Evolutionary conservation across 1,140 invertebrate genomes (phyloP), one percentile per base, ranked within the genome.

Genomic region (Lordiphosa collinella): DNA sequence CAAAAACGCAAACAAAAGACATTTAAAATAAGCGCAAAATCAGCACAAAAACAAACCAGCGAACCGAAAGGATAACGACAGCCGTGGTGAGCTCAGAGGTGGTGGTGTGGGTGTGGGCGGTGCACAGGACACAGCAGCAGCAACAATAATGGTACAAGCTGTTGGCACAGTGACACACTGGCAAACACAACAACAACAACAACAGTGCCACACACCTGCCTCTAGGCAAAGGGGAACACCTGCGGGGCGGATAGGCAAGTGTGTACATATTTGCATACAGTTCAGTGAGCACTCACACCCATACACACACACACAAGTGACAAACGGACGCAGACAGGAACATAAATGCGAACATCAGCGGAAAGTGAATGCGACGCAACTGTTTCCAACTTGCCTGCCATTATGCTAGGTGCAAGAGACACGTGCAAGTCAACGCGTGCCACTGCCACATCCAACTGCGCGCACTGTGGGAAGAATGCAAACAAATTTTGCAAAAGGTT

Each of bases 201-300:
- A 41, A 29, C 11, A 44, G 25, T 36, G 18, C 25, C 44, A 29
- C 61, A 63, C 60, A 48, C 62, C 62, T 65, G 63, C 46, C 50
- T 58, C 51, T 67, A 58, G 49, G 38, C 44, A 14, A n/a, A 14
- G 7, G 25, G 13, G 13, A 9, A 3, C 9, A 12, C 13, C 25
- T 31, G 22, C 16, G 40, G 35, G 35, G 14, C 34, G 32, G 36
- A 51, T 58, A 48, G 52, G 44, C 71, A 53, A 58, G 48, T 76
- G 50, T 58, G 71, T 72, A 84, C 78, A 82, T 82, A 82, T 82
- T 82, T 84, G 80, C 76, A 72, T 68, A 82, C 78, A 82, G 76
- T 84, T 80, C 76, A 82, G 47, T 75, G 78, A 50, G 52, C 58
- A 63, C 37, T 41, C 63, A 68, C 59, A 66, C 56, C 22, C 47